Evolutionary conservation across 2,797 vertebrate species (phyloP).

Genomic region (Spinibarbus caldwelli): DNA sequence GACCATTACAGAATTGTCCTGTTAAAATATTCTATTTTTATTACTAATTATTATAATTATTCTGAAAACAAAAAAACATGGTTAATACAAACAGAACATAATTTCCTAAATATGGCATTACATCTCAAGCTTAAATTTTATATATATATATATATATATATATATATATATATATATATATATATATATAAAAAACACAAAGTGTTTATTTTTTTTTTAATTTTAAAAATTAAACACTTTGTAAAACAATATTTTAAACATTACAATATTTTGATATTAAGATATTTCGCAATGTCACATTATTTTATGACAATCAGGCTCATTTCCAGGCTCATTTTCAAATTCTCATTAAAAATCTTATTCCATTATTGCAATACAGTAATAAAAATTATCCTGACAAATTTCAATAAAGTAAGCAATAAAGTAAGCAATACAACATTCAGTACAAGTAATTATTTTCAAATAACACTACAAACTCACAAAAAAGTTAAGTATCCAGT

Average conservation of each 20-base stretch:
- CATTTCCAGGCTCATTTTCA: too few relatives aligned
- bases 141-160: too few relatives aligned
- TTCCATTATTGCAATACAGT: neutral
- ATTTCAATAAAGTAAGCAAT: neutral
- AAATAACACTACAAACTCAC: neutral
- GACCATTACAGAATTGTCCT: neutral
- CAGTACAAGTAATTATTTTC: neutral
- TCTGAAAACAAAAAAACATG: too few relatives aligned
- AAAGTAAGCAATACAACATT: neutral
- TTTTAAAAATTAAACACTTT: too few relatives aligned
- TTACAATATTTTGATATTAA: too few relatives aligned
- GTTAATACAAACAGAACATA: neutral
- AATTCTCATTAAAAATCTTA: too few relatives aligned
- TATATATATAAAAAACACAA: too few relatives aligned
- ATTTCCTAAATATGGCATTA: neutral
- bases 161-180: too few relatives aligned
- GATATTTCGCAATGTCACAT: neutral
- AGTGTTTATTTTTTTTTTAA: too few relatives aligned
- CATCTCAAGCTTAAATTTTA: neutral
- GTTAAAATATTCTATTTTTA: neutral
- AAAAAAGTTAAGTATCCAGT: neutral
- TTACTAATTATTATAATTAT: neutral
- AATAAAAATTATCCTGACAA: neutral
- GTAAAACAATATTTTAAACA: too few relatives aligned
- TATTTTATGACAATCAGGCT: too few relatives aligned